Base-by-base conservation (phyloP, 2,888 invertebrate genomes). In the Drosophila prolongata region DNA sequence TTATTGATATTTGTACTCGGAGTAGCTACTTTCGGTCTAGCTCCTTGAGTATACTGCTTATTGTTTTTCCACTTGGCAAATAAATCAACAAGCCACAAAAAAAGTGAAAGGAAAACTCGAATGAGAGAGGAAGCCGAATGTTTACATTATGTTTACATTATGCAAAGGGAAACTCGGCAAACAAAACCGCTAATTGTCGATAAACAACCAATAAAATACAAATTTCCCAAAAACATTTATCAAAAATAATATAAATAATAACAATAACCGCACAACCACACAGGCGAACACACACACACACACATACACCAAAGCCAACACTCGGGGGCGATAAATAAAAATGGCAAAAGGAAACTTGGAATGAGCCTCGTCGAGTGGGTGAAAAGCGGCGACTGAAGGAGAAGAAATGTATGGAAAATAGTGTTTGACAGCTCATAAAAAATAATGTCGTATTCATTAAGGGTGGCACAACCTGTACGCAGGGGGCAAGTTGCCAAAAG, bases 401-500 rank as follows among this genome's bases (percentile, higher is more conserved):
- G 70, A 84, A 77, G 74, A 66, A 80, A 84, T 84, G 87, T 89
- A 86, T 85, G 85, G 87, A 89, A 85, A 84, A 89, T 84, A 85
- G 86, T 89, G 87, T 89, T 89, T 90, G 89, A 83, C 88, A 89
- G 89, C 88, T 90, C 90, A 81, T 89, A 90, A 90, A 90, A 80
- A 88, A 84, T 87, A 85, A 87, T 87, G 83, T 85, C 87, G 79
- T 78, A 80, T 87, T 83, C 87, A 87, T 87, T 87, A 87, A 84
- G 82, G 80, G 81, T 79, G 81, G 70, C 75, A 66, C 77, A 74
- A 68, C 61, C 65, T 47, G 69, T 53, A 53, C 59, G 52, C 24
- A 11, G 60, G 46, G 66, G 40, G 49, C 50, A 57, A 42, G 80
- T 83, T 82, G 85, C 82, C 84, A 81, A 80, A 80, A 80, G 80